Percentiles rank a stretch among this genome's conserved stretches.
Conservation (phyloP, 2,797 vertebrate species). For the Darevskia mixta region DNA sequence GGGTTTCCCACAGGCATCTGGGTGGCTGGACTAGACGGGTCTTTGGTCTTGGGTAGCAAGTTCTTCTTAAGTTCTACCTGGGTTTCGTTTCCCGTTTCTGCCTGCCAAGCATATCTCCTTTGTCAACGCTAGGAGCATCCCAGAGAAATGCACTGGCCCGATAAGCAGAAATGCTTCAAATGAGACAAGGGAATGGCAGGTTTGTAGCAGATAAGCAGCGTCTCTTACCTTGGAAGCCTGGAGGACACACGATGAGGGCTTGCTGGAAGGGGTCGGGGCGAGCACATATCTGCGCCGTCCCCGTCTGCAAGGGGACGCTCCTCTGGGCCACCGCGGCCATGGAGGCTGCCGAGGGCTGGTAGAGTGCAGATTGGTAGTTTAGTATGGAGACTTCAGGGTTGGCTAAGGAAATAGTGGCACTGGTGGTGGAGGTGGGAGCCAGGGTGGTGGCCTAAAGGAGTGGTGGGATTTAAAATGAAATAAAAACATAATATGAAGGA, state of each 20-base stretch:
- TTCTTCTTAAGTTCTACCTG: too few species aligned
- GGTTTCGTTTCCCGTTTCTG: background rate
- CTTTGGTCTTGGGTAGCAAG: too few species aligned
- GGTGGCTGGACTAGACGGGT: too few species aligned
- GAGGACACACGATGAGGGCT: conserved; percentile 98
- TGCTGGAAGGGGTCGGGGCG: conserved; percentile 99
- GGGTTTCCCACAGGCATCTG: too few species aligned
- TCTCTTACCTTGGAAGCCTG: conserved; percentile 97
- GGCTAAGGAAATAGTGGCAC: conserved; percentile 96
- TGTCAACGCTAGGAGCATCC: background rate
- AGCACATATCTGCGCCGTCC: conserved; percentile 93
- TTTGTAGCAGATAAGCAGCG: rapidly evolving
- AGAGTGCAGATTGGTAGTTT: conserved; percentile 98
- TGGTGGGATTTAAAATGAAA: conserved; percentile 87
- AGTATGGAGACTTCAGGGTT: conserved; percentile 97
- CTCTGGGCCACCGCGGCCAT: conserved; percentile 98
- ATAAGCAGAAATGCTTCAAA: background rate
- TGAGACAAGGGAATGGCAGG: background rate
- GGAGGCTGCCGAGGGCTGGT: conserved; percentile 96
- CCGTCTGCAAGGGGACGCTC: conserved; percentile 95
- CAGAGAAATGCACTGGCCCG: background rate
- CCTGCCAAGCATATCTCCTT: background rate
- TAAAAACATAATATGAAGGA: conserved; percentile 79
- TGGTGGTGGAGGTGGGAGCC: conserved; percentile 96
- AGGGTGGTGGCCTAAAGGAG: conserved; percentile 93